Evolutionary conservation across 2,113 vertebrate species (phyloP), one percentile per base, ranked within the genome.

Genomic region (Myrmecophaga tridactyla): DNA sequence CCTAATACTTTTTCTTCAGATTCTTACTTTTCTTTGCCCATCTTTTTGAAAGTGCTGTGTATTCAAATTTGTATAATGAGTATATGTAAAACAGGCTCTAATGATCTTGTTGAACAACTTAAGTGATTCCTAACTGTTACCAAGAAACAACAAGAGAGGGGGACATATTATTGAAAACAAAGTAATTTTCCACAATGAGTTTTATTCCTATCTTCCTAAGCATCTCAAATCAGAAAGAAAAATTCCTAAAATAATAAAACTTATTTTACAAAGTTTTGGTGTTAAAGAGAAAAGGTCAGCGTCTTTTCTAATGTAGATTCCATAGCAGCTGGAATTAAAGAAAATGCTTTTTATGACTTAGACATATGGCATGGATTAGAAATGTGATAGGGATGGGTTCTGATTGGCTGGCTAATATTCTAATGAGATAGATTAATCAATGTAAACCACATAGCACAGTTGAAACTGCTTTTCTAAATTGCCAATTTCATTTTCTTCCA

Each of bases 401-500:
- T 75, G 53, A 97, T 98, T 97, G 96, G 93, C 96, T 97, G 92
- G 90, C 95, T 98, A 98, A 98, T 98, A 98, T 97, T 98, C 95
- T 98, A 97, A 96, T 81, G 20, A 67, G 51, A 96, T 95, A 98
- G 91, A 98, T 98, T 98, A 98, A 98, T 98, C 98, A 97, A 96
- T 96, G 97, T 97, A 98, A 98, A 98, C 96, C 97, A 97, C 94
- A 94, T 89, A 98, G 95, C 96, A 98, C 97, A 91, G 97, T 97
- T 98, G 94, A 98, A 98, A 98, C 91, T 34, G 60, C 96, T 87
- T 96, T 95, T 98, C 94, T 90, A 98, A 98, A 98, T 95, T 98
- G 94, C 96, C 97, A 97, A 96, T 98, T 98, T 98, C 96, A 93
- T 98, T 97, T 97, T 98, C 97, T 97, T 98, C 98, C 98, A 98